phyloP scores from a whole-genome alignment of 2,888 invertebrate species.

The Dolomedes plantarius region DNA sequence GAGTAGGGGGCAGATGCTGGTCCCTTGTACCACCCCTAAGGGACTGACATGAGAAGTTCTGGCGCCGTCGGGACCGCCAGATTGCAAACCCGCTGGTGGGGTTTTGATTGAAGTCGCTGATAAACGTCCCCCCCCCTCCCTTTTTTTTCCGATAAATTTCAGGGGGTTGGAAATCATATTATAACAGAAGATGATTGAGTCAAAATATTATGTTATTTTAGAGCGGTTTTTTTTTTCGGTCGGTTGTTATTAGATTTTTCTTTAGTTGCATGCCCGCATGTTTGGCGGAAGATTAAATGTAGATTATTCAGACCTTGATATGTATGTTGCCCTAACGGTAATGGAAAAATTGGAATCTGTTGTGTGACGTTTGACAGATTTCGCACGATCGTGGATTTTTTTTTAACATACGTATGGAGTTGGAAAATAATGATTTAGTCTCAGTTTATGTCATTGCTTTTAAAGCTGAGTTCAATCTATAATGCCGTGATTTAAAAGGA shows the following conservation, averaged over 20 bases:
- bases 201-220: slow-evolving; percentile 14
- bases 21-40: not conserved
- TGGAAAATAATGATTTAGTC: too few species aligned
- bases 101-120: slow-evolving; percentile 11
- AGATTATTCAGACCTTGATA: not conserved
- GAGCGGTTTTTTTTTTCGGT: not conserved
- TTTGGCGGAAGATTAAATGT: not conserved
- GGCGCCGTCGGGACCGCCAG: slow-evolving; percentile 7
- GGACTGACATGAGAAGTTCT: not conserved
- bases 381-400: too few species aligned
- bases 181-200: slow-evolving; percentile 5
- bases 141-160: not conserved
- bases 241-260: not conserved
- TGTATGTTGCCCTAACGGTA: too few species aligned
- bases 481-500: too few species aligned
- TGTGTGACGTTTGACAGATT: too few species aligned
- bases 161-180: not conserved
- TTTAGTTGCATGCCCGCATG: not conserved
- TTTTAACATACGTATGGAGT: too few species aligned
- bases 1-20: not conserved
- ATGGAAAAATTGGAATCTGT: too few species aligned
- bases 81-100: slow-evolving; percentile 8
- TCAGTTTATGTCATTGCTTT: too few species aligned
- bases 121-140: not conserved
- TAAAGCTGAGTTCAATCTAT: too few species aligned